These are phyloP conservation scores for Drosophila santomea DNA, from an alignment of 1,140 invertebrate species.

Conservation along the genomic window DNA sequence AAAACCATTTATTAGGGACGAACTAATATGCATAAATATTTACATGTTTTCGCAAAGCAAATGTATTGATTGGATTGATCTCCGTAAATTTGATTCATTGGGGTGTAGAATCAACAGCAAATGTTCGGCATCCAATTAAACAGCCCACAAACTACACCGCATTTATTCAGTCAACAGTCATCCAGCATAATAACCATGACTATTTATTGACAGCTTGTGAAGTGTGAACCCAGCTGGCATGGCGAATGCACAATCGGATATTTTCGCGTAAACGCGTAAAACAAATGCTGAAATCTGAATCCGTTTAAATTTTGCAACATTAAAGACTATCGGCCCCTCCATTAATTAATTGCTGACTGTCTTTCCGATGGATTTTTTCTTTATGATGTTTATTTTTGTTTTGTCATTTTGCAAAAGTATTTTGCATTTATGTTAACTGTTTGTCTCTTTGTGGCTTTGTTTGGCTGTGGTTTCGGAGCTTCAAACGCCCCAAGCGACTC, in stretches of 20 bases:
- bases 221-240: conserved; percentile 14
- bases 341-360: conserved; percentile 50
- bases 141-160: not conserved
- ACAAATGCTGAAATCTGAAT: conserved; percentile 72
- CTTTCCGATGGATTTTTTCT: conserved; percentile 31
- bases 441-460: conserved; percentile 67
- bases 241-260: conserved; percentile 21
- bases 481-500: conserved; percentile 27
- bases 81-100: not conserved
- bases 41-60: not conserved
- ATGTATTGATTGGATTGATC: not conserved
- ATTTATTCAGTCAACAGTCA: conserved; percentile 4
- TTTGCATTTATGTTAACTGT: conserved; percentile 68
- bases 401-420: conserved; percentile 58
- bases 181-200: conserved; percentile 14
- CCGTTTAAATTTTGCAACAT: conserved; percentile 76
- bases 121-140: not conserved
- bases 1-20: not conserved
- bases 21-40: not conserved
- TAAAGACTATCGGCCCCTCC: conserved; percentile 39
- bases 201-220: conserved; percentile 41
- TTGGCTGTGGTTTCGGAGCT: conserved; percentile 33
- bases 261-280: conserved; percentile 9
- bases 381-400: conserved; percentile 36
- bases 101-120: not conserved